Percentiles rank a stretch among this genome's conserved stretches.
phyloP scores from a whole-genome alignment of 2,888 invertebrate genomes.

The Lacanobia oleracea region DNA sequence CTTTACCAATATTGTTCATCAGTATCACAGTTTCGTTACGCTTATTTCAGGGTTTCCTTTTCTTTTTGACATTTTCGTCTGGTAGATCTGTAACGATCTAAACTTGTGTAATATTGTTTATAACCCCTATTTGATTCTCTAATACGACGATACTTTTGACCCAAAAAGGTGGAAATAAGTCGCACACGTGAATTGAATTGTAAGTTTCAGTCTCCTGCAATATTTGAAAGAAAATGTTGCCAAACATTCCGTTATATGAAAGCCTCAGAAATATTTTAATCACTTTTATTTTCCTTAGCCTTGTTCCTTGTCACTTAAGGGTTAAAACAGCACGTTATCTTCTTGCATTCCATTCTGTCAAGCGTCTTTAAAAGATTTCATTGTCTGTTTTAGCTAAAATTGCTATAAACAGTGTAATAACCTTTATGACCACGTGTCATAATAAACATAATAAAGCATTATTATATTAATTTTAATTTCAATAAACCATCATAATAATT shows the following conservation, averaged over 20 bases:
- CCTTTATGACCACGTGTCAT: not conserved
- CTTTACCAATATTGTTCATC: slow-evolving; percentile 29
- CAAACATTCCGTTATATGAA: no score
- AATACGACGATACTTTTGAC: not conserved
- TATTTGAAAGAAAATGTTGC: no score
- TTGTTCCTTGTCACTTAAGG: not conserved
- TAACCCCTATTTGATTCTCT: not conserved
- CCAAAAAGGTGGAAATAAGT: not conserved
- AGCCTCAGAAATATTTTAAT: no score
- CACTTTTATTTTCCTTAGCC: not conserved
- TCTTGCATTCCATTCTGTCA: not conserved
- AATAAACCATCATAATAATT: not conserved
- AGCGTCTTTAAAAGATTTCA: not conserved
- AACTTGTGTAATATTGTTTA: slow-evolving; percentile 24
- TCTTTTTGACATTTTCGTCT: slow-evolving; percentile 34
- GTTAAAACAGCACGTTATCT: no score
- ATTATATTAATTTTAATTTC: not conserved
- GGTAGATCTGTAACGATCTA: slow-evolving; percentile 12
- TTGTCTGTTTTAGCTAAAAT: no score
- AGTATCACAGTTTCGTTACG: slow-evolving; percentile 40
- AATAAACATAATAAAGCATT: not conserved
- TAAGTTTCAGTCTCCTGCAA: not conserved
- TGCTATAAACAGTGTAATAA: no score
- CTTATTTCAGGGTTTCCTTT: slow-evolving; percentile 50
- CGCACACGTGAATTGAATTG: not conserved